Conservation (phyloP, 2,113 vertebrate species). For the Pachypanchax playfairii region DNA sequence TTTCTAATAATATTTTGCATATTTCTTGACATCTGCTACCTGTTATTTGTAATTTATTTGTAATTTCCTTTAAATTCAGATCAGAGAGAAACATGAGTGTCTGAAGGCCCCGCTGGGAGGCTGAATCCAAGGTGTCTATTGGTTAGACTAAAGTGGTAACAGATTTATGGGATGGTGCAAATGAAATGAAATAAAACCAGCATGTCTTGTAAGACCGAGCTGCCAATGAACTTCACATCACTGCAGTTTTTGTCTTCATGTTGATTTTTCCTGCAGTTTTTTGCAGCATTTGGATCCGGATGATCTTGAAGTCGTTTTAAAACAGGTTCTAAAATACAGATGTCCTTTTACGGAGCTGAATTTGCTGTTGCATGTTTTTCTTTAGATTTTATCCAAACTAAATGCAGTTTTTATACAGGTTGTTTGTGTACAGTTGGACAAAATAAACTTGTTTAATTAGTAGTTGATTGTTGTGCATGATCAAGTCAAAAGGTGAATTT, state of each 20-base stretch:
- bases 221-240: neutral
- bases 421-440: slow-evolving; percentile 61
- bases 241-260: neutral
- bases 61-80: neutral
- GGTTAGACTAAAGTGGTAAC: slow-evolving; percentile 10
- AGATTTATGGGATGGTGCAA: slow-evolving; percentile 62
- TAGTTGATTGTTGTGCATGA: slow-evolving; percentile 6
- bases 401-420: slow-evolving; percentile 60
- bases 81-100: neutral
- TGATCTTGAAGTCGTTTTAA: slow-evolving; percentile 23
- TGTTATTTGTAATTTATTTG: slow-evolving; percentile 19
- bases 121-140: slow-evolving; percentile 20
- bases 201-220: slow-evolving; percentile 11
- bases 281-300: slow-evolving; percentile 9
- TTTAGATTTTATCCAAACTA: slow-evolving; percentile 64
- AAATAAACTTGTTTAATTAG: slow-evolving; percentile 66
- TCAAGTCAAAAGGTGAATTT: neutral
- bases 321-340: slow-evolving; percentile 30
- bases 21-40: slow-evolving; percentile 37
- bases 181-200: slow-evolving; percentile 31
- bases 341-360: slow-evolving; percentile 59
- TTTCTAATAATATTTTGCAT: slow-evolving; percentile 41
- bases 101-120: slow-evolving; percentile 6
- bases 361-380: slow-evolving; percentile 53
- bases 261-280: slow-evolving; percentile 1